These are phyloP conservation scores for Tubulanus polymorphus DNA, from an alignment of 2,888 invertebrate species.

Conservation along the genomic window DNA sequence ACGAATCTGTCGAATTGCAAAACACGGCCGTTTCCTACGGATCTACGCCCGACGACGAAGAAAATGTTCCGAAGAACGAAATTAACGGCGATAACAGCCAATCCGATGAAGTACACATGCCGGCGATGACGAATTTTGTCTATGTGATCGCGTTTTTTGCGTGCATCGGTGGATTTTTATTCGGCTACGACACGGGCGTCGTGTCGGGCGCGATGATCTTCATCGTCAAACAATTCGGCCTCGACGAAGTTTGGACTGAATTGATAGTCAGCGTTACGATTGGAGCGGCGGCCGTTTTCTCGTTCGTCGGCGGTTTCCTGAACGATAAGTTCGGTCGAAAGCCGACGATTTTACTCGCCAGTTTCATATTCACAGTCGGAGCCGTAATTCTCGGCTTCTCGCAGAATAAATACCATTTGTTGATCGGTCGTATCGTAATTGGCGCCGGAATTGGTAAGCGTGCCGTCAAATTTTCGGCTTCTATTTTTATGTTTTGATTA, in stretches of 20 bases:
- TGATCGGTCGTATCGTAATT: conserved; percentile 54
- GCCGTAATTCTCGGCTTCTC: conserved; percentile 55
- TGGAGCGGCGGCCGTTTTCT: conserved; percentile 53
- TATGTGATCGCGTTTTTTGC: conserved; percentile 42
- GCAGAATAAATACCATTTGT: conserved; percentile 44
- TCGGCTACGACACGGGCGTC: conserved; percentile 63
- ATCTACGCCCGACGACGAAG: too few species aligned
- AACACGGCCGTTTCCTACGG: too few species aligned
- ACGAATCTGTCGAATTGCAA: too few species aligned
- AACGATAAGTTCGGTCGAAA: conserved; percentile 58
- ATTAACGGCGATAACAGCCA: too few species aligned
- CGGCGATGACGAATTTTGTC: conserved; percentile 10
- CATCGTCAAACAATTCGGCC: conserved; percentile 49
- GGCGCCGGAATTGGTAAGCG: conserved; percentile 57
- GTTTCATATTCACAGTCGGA: conserved; percentile 56
- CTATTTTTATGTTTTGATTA: too few species aligned
- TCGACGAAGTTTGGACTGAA: conserved; percentile 56
- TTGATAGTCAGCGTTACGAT: conserved; percentile 56
- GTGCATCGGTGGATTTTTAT: conserved; percentile 57
- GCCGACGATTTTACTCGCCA: conserved; percentile 56
- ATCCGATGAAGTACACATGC: too few species aligned
- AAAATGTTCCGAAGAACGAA: too few species aligned
- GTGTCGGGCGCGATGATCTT: conserved; percentile 58
- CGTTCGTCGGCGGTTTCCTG: conserved; percentile 54
- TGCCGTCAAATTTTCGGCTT: too few species aligned